Evolutionary conservation across 2,888 invertebrate genomes (phyloP).

Genomic region (Perizoma affinitatum): DNA sequence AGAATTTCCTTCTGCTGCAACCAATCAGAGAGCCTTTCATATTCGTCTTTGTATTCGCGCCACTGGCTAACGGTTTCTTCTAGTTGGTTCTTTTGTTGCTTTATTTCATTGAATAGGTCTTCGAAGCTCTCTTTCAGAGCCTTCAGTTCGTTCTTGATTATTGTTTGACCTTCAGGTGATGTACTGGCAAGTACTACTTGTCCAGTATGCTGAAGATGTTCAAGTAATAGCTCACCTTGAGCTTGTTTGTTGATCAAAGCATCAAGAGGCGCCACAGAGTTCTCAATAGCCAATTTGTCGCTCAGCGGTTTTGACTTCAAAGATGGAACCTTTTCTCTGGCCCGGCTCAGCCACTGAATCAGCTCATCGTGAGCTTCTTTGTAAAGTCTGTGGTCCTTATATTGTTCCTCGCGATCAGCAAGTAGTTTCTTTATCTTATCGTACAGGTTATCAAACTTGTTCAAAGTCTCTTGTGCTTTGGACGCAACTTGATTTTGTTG

Average conservation of each 20-base stretch:
- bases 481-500: conserved; percentile 92
- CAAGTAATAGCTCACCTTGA: conserved; percentile 94
- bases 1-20: conserved; percentile 95
- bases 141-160: conserved; percentile 93
- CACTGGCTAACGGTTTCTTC: conserved; percentile 92
- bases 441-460: conserved; percentile 91
- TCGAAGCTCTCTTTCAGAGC: conserved; percentile 93
- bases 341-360: conserved; percentile 93
- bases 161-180: conserved; percentile 90
- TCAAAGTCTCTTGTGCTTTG: conserved; percentile 93
- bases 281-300: conserved; percentile 94
- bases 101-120: conserved; percentile 92
- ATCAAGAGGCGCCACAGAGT: conserved; percentile 94
- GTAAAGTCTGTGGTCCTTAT: conserved; percentile 93
- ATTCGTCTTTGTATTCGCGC: conserved; percentile 96
- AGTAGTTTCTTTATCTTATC: conserved; percentile 90
- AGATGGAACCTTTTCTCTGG: conserved; percentile 94
- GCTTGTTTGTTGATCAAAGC: conserved; percentile 94
- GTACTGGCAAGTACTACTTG: conserved; percentile 94
- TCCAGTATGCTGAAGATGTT: conserved; percentile 94
- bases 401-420: conserved; percentile 92
- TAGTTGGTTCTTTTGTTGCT: conserved; percentile 92
- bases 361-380: conserved; percentile 96
- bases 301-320: conserved; percentile 92
- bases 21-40: conserved; percentile 96